Evolutionary conservation across 1,140 invertebrate species (phyloP), one percentile per base, ranked within the genome.

Genomic region (Mycetomoellerius zeteki): DNA sequence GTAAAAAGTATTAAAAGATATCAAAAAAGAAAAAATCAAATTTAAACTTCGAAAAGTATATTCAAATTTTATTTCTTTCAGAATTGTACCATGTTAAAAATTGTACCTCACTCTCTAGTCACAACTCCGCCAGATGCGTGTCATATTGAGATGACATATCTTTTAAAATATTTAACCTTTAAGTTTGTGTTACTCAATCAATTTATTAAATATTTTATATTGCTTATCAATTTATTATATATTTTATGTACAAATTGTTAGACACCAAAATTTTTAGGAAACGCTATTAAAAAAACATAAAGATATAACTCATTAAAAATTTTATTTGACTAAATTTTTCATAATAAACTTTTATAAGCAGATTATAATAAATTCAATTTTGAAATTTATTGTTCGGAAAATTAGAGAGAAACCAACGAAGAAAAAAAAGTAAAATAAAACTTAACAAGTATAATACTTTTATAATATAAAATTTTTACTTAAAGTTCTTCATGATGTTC

Each of bases 261-360:
- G 4, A n/a, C 12, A 24, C 12, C 14, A 27, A 5, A 12, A 60
- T 60, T 27, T 60, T 27, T 8, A 27, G 58, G 4, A 60, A 60
- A 56, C 7, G n/a, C 6, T 7, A 21, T 56, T 56, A 21, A 56
- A 16, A 43, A 8, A 56, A 56, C 7, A 3, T 21, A 16, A 56
- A 21, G n/a, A 56, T 56, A 56, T 56, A 56, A 52, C 5, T 52
- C 3, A 50, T 50, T 50, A 12, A 54, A 54, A 54, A 54, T 6
- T n/a, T 19, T 54, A 54, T 54, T 54, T 54, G 16, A 54, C 5
- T 54, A 0, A 19, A 19, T 54, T n/a, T 5, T 19, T 54, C 0
- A n/a, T 54, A 54, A 54, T 54, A 54, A 54, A 54, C 19, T 54
- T 54, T 54, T 54, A 54, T 60, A 60, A 60, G 21, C n/a, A 56